phyloP scores from a whole-genome alignment of 2,113 vertebrate species.

The Condylura cristata region DNA sequence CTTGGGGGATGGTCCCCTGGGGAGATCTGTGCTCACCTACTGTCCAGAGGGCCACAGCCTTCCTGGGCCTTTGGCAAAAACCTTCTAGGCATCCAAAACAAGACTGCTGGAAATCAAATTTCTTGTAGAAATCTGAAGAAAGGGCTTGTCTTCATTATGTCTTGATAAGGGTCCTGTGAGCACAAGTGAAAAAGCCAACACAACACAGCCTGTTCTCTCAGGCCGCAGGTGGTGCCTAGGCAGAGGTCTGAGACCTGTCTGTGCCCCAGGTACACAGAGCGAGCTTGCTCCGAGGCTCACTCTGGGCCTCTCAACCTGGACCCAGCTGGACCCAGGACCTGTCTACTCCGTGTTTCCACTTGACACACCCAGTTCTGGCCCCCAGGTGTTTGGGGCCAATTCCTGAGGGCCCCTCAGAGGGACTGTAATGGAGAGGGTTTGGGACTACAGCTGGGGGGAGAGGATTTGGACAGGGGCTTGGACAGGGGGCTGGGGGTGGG shows the following conservation, averaged over 20 bases:
- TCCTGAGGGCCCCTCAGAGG: neutral
- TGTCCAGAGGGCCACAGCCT: neutral
- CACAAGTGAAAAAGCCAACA: too few species aligned
- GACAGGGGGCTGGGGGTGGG: too few species aligned
- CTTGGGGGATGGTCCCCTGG: neutral
- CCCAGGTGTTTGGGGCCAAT: neutral
- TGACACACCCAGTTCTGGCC: neutral
- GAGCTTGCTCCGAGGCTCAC: neutral
- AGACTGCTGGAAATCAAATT: neutral
- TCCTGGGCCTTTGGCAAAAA: neutral
- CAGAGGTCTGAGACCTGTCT: neutral
- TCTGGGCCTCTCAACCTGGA: fast-evolving
- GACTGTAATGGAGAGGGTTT: neutral
- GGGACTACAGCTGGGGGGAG: neutral
- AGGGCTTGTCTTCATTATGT: neutral
- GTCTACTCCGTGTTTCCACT: neutral
- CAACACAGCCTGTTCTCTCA: too few species aligned
- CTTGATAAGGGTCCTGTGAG: fast-evolving
- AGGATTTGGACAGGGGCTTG: neutral
- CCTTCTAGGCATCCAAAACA: neutral
- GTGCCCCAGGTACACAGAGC: fast-evolving
- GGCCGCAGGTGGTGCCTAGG: neutral
- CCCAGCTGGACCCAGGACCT: neutral
- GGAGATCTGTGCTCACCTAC: too few species aligned
- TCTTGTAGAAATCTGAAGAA: neutral